phyloP scores from a whole-genome alignment of 1,140 invertebrate genomes.

The Zophobas atratus region DNA sequence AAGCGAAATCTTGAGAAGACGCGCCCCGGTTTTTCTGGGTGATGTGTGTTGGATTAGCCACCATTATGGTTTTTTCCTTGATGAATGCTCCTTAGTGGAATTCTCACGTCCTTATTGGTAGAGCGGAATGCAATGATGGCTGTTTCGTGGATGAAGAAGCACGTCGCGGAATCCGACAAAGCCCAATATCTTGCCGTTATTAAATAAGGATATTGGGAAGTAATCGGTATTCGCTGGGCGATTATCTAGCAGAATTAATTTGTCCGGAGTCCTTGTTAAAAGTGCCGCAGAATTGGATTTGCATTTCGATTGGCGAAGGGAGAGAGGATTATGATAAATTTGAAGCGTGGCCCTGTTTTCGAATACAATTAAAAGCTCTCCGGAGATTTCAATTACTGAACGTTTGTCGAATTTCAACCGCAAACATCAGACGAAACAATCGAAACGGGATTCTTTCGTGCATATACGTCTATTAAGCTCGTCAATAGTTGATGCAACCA shows the following conservation, averaged over 20 bases:
- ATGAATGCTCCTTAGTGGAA: background rate
- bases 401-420: conserved; percentile 18
- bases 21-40: too few species aligned
- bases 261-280: conserved; percentile 33
- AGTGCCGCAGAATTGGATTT: conserved; percentile 38
- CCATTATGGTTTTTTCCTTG: too few species aligned
- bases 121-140: conserved; percentile 18
- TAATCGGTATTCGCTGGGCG: conserved; percentile 48
- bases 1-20: too few species aligned
- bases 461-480: background rate
- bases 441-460: background rate
- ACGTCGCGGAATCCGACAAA: conserved; percentile 44
- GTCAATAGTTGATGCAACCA: conserved; percentile 1
- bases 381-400: conserved; percentile 13
- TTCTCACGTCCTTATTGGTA: conserved; percentile 9
- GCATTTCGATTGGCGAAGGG: conserved; percentile 26
- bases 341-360: conserved; percentile 29
- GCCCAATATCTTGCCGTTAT: conserved; percentile 46
- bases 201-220: conserved; percentile 53
- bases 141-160: conserved; percentile 4
- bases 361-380: conserved; percentile 45
- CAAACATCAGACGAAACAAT: conserved; percentile 17
- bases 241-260: conserved; percentile 54
- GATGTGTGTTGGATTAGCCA: too few species aligned
- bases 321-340: conserved; percentile 49